Evolutionary conservation across 2,888 invertebrate species (phyloP).

Genomic region (Melanostoma mellinum): DNA sequence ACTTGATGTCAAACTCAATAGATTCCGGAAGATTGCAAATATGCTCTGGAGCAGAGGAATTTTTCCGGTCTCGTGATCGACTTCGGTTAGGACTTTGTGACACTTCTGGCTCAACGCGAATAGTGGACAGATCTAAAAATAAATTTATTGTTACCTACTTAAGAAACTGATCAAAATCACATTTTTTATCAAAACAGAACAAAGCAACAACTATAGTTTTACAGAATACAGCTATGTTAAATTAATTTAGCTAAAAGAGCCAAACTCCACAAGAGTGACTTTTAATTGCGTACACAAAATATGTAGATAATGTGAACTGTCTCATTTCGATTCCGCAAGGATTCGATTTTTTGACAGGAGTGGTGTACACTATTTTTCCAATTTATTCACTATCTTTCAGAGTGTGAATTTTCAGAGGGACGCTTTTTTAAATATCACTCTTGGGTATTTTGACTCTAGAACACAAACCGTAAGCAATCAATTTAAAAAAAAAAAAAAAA

Average conservation of each 20-base stretch:
- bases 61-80: conserved; percentile 82
- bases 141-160: background rate
- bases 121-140: conserved; percentile 87
- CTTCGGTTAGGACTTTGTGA: conserved; percentile 83
- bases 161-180: background rate
- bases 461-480: background rate
- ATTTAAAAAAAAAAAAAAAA: background rate
- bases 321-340: too few species aligned
- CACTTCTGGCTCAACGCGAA: conserved; percentile 88
- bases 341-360: too few species aligned
- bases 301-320: too few species aligned
- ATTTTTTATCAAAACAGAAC: background rate
- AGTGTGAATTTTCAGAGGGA: too few species aligned
- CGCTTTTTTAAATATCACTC: too few species aligned
- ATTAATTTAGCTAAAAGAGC: background rate
- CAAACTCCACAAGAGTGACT: background rate
- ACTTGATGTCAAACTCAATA: conserved; percentile 94
- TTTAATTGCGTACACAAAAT: too few species aligned
- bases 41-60: conserved; percentile 82
- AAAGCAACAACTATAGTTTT: background rate
- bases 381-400: too few species aligned
- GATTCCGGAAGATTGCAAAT: conserved; percentile 88
- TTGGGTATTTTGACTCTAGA: background rate
- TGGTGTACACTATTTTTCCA: too few species aligned
- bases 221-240: background rate